A percentile compares a stretch with the other conserved stretches of the same genome.
Evolutionary conservation across 2,113 vertebrate species (phyloP).

Genomic region (Cebidichthys violaceus): DNA sequence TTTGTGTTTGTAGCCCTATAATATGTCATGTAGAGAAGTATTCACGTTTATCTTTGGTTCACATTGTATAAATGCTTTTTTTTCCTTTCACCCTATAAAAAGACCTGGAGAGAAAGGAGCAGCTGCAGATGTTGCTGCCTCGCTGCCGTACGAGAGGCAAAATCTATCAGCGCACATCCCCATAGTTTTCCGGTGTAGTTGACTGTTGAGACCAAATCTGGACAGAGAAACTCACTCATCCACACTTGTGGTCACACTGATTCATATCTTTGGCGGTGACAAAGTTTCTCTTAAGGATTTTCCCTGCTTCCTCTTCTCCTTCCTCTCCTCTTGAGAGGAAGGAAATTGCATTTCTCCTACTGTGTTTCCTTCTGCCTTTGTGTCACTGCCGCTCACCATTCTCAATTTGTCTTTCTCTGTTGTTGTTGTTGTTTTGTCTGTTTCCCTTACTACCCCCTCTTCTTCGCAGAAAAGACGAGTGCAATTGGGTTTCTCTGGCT

Average conservation of each 20-base stretch:
- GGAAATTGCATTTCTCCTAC: slow-evolving; percentile 34
- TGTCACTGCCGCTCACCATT: slow-evolving; percentile 38
- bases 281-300: slow-evolving; percentile 10
- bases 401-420: slow-evolving; percentile 54
- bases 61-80: not conserved
- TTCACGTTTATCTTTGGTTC: slow-evolving; percentile 10
- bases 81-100: not conserved
- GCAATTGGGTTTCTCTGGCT: slow-evolving; percentile 60
- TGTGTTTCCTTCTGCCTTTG: slow-evolving; percentile 32
- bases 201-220: slow-evolving; percentile 7
- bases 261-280: slow-evolving; percentile 36
- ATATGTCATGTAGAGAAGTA: slow-evolving; percentile 5
- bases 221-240: slow-evolving; percentile 21
- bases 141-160: slow-evolving; percentile 5
- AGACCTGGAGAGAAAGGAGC: slow-evolving; percentile 3
- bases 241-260: slow-evolving; percentile 24
- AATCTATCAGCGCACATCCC: slow-evolving; percentile 7
- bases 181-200: slow-evolving; percentile 4
- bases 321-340: slow-evolving; percentile 26
- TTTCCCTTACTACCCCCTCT: slow-evolving; percentile 42
- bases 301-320: slow-evolving; percentile 6
- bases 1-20: slow-evolving; percentile 5
- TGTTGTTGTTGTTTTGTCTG: slow-evolving; percentile 63
- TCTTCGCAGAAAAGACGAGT: slow-evolving; percentile 49
- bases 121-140: not conserved